Conservation (phyloP, 2,113 vertebrate species). For the Zingel zingel region DNA sequence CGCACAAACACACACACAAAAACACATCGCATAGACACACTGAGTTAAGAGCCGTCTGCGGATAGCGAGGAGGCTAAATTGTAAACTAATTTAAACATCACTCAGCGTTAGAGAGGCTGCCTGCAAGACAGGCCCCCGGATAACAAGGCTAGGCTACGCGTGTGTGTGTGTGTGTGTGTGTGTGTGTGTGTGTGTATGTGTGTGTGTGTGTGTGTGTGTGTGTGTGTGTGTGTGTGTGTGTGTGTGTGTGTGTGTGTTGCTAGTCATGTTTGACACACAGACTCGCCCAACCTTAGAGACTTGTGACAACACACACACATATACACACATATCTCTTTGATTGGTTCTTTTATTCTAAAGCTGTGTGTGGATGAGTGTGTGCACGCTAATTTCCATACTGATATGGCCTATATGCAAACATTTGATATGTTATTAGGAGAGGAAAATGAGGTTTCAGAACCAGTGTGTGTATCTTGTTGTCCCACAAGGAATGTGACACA, state of each 20-base stretch:
- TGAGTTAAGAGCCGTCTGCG: conserved; percentile 93
- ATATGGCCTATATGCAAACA: conserved; percentile 81
- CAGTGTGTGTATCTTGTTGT: conserved; percentile 61
- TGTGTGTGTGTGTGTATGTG: conserved; percentile 43
- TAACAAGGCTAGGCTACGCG: conserved; percentile 89
- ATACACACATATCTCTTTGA: conserved; percentile 64
- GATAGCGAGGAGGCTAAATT: conserved; percentile 98
- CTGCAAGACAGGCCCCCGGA: conserved; percentile 91
- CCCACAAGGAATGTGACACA: conserved; percentile 46
- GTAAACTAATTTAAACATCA: conserved; percentile 99
- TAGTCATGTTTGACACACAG: conserved; percentile 71
- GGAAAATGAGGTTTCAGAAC: conserved; percentile 78
- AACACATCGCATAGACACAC: conserved; percentile 72
- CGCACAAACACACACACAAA: conserved; percentile 75
- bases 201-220: conserved; percentile 42
- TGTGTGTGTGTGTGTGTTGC: conserved; percentile 58
- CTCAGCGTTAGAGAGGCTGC: conserved; percentile 96
- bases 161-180: conserved; percentile 49
- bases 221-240: conserved; percentile 60
- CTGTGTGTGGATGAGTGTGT: conserved; percentile 55
- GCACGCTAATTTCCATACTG: conserved; percentile 78
- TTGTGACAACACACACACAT: conserved; percentile 61
- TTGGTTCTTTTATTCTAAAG: conserved; percentile 76
- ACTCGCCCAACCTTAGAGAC: conserved; percentile 67
- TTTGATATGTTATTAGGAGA: conserved; percentile 80